phyloP scores from a whole-genome alignment of 2,888 invertebrate genomes.

The Pseudococcus longispinus region DNA sequence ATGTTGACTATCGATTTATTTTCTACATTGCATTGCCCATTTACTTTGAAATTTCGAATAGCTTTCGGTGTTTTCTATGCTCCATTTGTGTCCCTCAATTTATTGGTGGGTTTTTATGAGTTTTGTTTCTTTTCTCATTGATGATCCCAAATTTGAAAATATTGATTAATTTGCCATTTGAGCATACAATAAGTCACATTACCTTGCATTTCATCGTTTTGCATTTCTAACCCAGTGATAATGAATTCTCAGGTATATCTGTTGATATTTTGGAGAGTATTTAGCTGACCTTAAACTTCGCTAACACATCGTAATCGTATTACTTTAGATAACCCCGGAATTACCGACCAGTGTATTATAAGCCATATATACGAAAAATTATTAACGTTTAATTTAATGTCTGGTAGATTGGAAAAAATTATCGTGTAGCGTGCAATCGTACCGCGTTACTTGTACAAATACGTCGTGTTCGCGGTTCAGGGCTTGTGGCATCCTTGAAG shows the following conservation, averaged over 20 bases:
- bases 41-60: too few species aligned
- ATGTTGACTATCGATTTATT: too few species aligned
- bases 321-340: not conserved
- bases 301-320: not conserved
- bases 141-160: too few species aligned
- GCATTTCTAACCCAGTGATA: not conserved
- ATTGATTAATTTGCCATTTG: too few species aligned
- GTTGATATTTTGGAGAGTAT: not conserved
- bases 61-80: too few species aligned
- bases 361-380: not conserved
- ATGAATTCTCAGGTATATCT: not conserved
- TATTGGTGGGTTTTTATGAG: too few species aligned
- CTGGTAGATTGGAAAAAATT: not conserved
- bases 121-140: too few species aligned
- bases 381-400: not conserved
- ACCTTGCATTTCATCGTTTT: not conserved
- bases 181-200: not conserved
- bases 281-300: not conserved
- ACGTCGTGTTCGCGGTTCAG: slow-evolving; percentile 33
- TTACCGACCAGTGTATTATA: not conserved
- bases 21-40: too few species aligned
- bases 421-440: not conserved
- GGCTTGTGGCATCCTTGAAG: slow-evolving; percentile 46
- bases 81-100: too few species aligned
- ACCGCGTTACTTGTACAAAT: not conserved